Base-by-base conservation (phyloP, 1,140 invertebrate genomes). In the Nephotettix cincticeps region DNA sequence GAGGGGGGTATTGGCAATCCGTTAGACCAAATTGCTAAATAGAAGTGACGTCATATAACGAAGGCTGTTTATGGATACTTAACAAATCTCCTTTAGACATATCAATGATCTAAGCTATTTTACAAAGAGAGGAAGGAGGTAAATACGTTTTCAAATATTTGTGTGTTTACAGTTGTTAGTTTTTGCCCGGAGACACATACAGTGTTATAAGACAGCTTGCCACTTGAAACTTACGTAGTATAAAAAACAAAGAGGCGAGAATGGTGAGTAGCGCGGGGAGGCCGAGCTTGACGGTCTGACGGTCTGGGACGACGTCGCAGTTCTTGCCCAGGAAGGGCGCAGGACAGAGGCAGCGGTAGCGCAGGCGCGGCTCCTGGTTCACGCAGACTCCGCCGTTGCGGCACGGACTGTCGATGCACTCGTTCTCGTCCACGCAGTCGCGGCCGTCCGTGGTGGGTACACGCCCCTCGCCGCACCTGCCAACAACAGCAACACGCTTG, bases 251-350 rank as follows among this genome's bases (percentile, higher is more conserved):
- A 83, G 94, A 96, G 80, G 96, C 93, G 79, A 96, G 86, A 79
- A 97, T 96, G 73, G 94, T 93, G 54, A 94, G 93, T 73, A 96
- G 82, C 56, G 94, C 95, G 69, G 94, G 94, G 91, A 95, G 94
- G 83, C 93, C 94, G 67, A 96, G 87, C 80, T 95, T 93, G 71
- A 97, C 85, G 64, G 93, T 95, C 82, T 94, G 93, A 72, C 93
- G 93, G 80, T 96, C 93, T 79, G 95, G 92, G 45, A 94, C 89
- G 68, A 95, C 86, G 80, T 97, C 93, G 83, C 97, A 98, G 81
- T 96, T 93, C 77, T 92, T 90, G 67, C 96, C 96, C 87, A 90
- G 94, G 83, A 93, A 98, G 45, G 94, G 94, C 70, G 91, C 89
- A 3, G 92, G 91, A 80, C 96, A 97, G 71, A 90, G 89, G 81